Evolutionary conservation across 2,113 vertebrate genomes (phyloP).

Genomic region (Alces alces): DNA sequence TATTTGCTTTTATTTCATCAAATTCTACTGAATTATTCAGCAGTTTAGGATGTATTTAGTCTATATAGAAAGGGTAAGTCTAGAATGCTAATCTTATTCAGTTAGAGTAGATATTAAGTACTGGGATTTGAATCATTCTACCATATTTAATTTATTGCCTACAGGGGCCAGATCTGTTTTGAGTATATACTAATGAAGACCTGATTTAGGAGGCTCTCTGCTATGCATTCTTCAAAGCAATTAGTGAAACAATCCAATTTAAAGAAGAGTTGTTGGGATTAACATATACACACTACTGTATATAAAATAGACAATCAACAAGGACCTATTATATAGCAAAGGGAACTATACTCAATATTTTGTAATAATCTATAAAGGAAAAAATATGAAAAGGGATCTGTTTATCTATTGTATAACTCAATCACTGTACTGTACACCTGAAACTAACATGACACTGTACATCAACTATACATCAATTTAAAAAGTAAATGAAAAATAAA

Average conservation of each 20-base stretch:
- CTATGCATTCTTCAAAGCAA: not conserved
- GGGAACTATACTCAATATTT: not conserved
- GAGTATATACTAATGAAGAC: not conserved
- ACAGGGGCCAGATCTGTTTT: not conserved
- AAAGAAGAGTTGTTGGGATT: not conserved
- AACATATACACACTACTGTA: not conserved
- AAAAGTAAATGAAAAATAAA: not conserved
- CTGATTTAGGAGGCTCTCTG: not conserved
- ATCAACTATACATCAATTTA: not conserved
- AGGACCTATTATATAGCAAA: not conserved
- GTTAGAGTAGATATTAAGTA: constrained; percentile 36
- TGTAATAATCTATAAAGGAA: not conserved
- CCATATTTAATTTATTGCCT: constrained; percentile 12
- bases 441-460: not conserved
- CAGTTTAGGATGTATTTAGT: constrained; percentile 13
- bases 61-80: not conserved
- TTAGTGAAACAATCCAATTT: constrained; percentile 5
- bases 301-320: not conserved
- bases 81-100: constrained; percentile 13
- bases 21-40: constrained; percentile 50
- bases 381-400: not conserved
- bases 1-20: constrained; percentile 38
- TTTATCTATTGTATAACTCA: not conserved
- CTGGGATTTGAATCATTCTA: constrained; percentile 12
- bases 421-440: not conserved